These are phyloP conservation scores for Hipparchia sbordonii DNA, from an alignment of 2,888 invertebrate genomes.

Conservation along the genomic window DNA sequence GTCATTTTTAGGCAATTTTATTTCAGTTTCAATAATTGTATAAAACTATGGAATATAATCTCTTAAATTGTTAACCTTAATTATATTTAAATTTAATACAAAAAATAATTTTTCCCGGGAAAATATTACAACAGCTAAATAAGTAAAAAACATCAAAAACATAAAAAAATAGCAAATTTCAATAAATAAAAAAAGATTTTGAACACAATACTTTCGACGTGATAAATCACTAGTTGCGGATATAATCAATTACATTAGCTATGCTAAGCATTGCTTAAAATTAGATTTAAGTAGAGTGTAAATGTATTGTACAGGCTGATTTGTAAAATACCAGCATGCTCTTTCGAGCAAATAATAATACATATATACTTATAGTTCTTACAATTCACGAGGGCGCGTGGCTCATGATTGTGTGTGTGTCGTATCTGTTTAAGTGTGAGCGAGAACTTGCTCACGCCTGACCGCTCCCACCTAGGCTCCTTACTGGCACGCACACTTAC, in stretches of 20 bases:
- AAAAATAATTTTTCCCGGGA: conserved; percentile 7
- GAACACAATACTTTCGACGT: conserved; percentile 15
- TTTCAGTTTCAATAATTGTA: conserved; percentile 21
- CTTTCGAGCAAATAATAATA: too few relatives aligned
- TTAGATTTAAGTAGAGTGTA: conserved; percentile 3
- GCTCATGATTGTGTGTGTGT: too few relatives aligned
- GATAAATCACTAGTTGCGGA: background rate
- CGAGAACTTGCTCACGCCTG: too few relatives aligned
- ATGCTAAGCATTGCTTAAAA: conserved; percentile 13
- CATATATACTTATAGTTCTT: too few relatives aligned
- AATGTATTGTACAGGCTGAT: too few relatives aligned
- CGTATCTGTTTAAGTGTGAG: too few relatives aligned
- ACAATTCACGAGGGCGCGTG: too few relatives aligned
- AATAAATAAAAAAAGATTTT: background rate
- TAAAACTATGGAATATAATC: conserved; percentile 34
- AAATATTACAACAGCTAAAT: conserved; percentile 8
- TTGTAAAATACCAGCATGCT: too few relatives aligned
- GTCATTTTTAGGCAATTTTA: conserved; percentile 35
- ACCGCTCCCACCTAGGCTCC: too few relatives aligned
- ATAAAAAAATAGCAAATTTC: background rate
- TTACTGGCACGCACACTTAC: too few relatives aligned
- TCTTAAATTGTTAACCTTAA: conserved; percentile 24
- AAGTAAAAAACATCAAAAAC: conserved; percentile 2
- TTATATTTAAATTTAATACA: conserved; percentile 18
- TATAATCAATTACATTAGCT: background rate